Evolutionary conservation across 1,140 invertebrate genomes (phyloP).

Genomic region (Spodoptera litura): DNA sequence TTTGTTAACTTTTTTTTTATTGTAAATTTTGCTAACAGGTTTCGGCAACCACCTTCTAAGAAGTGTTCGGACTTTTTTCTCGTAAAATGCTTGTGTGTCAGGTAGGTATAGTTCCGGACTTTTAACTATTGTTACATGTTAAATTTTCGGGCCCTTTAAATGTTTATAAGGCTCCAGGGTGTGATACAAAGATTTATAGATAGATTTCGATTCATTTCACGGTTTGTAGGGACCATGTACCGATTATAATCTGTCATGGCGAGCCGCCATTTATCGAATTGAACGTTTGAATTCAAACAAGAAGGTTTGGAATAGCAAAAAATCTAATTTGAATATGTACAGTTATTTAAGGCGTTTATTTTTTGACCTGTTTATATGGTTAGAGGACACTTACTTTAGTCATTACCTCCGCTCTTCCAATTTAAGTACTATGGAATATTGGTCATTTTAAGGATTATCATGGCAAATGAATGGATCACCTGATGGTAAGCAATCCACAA

Average conservation of each 20-base stretch:
- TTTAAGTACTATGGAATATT: too few relatives aligned
- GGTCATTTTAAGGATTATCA: too few relatives aligned
- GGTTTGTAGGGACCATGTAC: too few relatives aligned
- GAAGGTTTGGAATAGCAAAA: too few relatives aligned
- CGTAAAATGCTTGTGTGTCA: conserved; percentile 24
- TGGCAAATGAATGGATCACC: too few relatives aligned
- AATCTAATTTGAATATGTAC: too few relatives aligned
- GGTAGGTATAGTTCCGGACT: conserved; percentile 61
- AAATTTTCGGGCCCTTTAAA: conserved; percentile 15
- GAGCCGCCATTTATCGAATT: neutral
- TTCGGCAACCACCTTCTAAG: conserved; percentile 60
- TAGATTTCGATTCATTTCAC: too few relatives aligned
- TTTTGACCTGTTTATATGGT: too few relatives aligned
- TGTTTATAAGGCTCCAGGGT: conserved; percentile 30
- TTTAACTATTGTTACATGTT: conserved; percentile 30
- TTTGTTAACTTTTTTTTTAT: conserved; percentile 64
- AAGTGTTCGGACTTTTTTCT: conserved; percentile 60
- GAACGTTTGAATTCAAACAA: neutral
- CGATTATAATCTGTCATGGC: neutral
- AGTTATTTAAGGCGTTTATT: too few relatives aligned
- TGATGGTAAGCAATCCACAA: too few relatives aligned
- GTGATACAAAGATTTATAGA: neutral
- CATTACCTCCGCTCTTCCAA: too few relatives aligned
- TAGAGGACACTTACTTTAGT: too few relatives aligned
- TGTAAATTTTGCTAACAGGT: conserved; percentile 68